Base-by-base conservation (phyloP, 2,888 invertebrate genomes). In the Acholoe squamosa region DNA sequence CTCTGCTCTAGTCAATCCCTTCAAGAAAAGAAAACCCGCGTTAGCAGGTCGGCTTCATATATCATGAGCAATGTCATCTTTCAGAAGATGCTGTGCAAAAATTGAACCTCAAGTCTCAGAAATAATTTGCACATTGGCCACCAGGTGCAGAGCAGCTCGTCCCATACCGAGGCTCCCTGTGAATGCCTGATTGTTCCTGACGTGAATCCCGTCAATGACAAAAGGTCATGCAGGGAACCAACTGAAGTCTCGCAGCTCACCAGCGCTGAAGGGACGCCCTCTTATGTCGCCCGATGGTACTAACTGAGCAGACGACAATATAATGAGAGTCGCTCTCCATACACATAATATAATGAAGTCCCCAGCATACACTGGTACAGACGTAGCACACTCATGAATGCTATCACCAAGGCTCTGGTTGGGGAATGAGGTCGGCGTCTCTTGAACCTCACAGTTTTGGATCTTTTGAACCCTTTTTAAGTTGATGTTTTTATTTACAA, bases 291-390 rank as follows among this genome's bases (percentile, higher is more conserved):
- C 71, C 28, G 14, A 19, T 28, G 71, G 71, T 28, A 61, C 71
- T 71, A 28, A 28, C n/a, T 71, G 71, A 28, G 71, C 71, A 71
- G 71, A 71, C 71, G 71, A 71, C 71, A 71, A 61, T 3, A 61
- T 22, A 61, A 19, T 61, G 61, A 3, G 61, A n/a, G 19, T n/a
- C 71, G 28, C 71, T 71, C 31, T 71, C 25, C 71, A 71, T 28
- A 25, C 71, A 28, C 28, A 61, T 61, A n/a, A 12, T 5, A 61
- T 19, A 61, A n/a, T n/a, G n/a, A n/a, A n/a, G n/a, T n/a, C n/a
- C n/a, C n/a, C 19, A 43, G 5, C 43, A 43, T 43, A 43, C 10
- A 3, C 43, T 43, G 10, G 10, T 10, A 43, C 43, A 10, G n/a
- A 54, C 12, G 54, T 10, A 19, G 54, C 10, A 54, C 19, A 54